These are phyloP conservation scores for Venustaconcha ellipsiformis DNA, from an alignment of 1,140 invertebrate species.

Conservation along the genomic window DNA sequence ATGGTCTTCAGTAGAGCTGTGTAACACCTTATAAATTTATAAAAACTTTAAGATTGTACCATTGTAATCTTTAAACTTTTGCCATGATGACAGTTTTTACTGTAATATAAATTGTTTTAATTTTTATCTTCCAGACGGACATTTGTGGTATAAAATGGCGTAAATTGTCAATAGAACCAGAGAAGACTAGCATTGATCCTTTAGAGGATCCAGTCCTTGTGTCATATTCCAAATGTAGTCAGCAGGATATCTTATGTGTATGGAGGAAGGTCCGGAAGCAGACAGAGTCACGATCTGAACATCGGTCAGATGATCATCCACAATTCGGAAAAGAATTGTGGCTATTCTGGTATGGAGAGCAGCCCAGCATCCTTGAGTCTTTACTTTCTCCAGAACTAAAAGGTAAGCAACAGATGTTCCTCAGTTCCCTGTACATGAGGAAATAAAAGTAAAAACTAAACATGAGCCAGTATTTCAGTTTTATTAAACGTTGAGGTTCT, in stretches of 20 bases:
- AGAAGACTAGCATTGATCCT: slow-evolving; percentile 69
- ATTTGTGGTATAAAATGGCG: slow-evolving; percentile 99
- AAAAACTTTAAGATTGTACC: no score
- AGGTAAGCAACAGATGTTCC: slow-evolving; percentile 70
- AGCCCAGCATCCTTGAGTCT: slow-evolving; percentile 79
- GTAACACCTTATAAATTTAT: no score
- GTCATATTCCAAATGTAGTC: slow-evolving; percentile 93
- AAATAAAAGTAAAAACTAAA: no score
- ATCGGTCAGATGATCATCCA: not conserved
- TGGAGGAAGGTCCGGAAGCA: slow-evolving; percentile 83
- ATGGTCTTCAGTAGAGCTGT: no score
- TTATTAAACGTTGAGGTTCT: no score
- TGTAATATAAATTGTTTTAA: not conserved
- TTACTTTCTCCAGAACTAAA: slow-evolving; percentile 75
- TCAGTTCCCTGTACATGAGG: not conserved
- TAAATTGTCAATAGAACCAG: slow-evolving; percentile 87
- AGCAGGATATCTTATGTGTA: slow-evolving; percentile 94
- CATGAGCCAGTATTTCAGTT: no score
- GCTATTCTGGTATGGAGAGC: slow-evolving; percentile 99
- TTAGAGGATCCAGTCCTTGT: slow-evolving; percentile 93
- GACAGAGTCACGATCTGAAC: slow-evolving; percentile 40
- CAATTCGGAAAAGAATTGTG: slow-evolving; percentile 86
- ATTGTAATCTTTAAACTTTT: no score
- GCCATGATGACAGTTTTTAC: no score
- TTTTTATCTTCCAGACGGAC: slow-evolving; percentile 83